phyloP scores from a whole-genome alignment of 2,888 invertebrate genomes.

The Callyntrura sp. region DNA sequence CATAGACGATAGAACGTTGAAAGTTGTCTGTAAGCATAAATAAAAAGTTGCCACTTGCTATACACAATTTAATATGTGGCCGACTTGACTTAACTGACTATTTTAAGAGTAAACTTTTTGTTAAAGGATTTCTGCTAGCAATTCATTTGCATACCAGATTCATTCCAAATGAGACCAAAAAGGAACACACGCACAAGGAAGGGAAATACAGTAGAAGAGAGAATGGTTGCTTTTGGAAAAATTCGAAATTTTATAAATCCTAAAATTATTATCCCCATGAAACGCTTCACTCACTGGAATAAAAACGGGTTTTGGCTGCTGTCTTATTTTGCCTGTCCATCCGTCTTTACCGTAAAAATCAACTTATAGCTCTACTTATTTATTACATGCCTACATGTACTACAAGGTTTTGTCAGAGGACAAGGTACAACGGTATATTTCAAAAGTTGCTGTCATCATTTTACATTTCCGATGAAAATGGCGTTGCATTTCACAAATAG shows the following conservation, averaged over 20 bases:
- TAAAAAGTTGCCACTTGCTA: neutral
- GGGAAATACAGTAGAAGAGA: neutral
- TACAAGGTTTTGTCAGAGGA: too few species aligned
- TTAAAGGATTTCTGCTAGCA: slow-evolving; percentile 31
- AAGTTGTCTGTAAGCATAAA: neutral
- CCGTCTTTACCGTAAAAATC: too few species aligned
- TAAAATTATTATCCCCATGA: slow-evolving; percentile 56
- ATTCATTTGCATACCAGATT: slow-evolving; percentile 56
- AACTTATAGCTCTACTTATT: too few species aligned
- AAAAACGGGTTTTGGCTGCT: neutral
- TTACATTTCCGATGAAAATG: too few species aligned
- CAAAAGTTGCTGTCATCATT: too few species aligned
- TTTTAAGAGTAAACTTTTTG: slow-evolving; percentile 25
- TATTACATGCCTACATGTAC: too few species aligned
- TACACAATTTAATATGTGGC: neutral
- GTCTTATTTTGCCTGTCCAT: too few species aligned
- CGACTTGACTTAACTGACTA: neutral
- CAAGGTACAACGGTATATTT: too few species aligned
- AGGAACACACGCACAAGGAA: neutral
- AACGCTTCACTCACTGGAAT: neutral
- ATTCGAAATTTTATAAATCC: slow-evolving; percentile 8
- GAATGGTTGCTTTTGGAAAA: neutral
- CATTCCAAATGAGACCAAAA: neutral
- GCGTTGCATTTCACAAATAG: too few species aligned
- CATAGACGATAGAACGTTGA: neutral